phyloP scores from a whole-genome alignment of 2,797 vertebrate species.

The Hydrolagus colliei region DNA sequence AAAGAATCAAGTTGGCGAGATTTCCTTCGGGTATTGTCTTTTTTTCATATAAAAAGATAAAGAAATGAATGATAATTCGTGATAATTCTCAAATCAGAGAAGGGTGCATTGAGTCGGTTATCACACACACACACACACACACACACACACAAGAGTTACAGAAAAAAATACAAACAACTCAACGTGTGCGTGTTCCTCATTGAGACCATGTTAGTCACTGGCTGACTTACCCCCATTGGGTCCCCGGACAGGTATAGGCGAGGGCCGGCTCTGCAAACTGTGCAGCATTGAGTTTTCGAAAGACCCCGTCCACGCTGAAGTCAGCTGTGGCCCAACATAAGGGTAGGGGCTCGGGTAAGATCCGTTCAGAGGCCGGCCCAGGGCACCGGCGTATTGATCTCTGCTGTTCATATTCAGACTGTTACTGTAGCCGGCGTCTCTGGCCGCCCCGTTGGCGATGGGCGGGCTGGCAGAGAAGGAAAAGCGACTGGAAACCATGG shows the following conservation, averaged over 20 bases:
- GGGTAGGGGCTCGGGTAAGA: constrained; percentile 81
- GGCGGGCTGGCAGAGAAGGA: constrained; percentile 86
- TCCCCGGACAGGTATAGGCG: constrained; percentile 72
- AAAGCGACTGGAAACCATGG: constrained; percentile 66
- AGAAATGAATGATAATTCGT: too few species aligned
- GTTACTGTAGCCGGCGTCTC: constrained; percentile 70
- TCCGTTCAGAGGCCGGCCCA: constrained; percentile 74
- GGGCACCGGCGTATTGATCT: constrained; percentile 74
- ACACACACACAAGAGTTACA: too few species aligned
- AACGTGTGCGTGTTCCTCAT: too few species aligned
- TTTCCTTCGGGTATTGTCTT: too few species aligned
- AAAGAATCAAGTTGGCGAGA: too few species aligned
- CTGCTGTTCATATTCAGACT: constrained; percentile 67
- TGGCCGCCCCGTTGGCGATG: constrained; percentile 72
- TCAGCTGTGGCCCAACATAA: constrained; percentile 77
- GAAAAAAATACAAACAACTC: too few species aligned
- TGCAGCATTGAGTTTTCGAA: constrained; percentile 94
- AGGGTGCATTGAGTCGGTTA: too few species aligned
- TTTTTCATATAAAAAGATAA: too few species aligned
- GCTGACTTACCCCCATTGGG: constrained; percentile 74
- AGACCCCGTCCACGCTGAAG: constrained; percentile 77
- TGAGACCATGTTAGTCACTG: too few species aligned
- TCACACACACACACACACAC: too few species aligned
- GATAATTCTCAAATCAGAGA: too few species aligned
- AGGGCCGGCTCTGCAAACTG: constrained; percentile 76